Conservation (phyloP, 2,888 invertebrate genomes). For the Stenoptilia bipunctidactyla region DNA sequence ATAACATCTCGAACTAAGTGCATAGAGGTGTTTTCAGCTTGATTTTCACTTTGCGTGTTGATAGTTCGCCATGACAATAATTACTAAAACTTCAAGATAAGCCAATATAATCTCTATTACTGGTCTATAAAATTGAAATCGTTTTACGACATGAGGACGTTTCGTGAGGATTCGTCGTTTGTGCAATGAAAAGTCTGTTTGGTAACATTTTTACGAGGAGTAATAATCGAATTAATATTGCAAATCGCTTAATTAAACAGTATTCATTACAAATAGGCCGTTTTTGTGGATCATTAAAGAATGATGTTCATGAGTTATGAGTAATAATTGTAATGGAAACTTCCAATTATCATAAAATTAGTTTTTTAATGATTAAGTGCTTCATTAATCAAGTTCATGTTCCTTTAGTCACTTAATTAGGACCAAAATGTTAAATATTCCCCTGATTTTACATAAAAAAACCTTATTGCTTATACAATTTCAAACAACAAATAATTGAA, state of each 20-base stretch:
- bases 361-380: no score
- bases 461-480: no score
- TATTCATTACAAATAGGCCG: slow-evolving; percentile 32
- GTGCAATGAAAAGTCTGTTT: slow-evolving; percentile 43
- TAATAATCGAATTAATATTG: slow-evolving; percentile 66
- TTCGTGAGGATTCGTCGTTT: slow-evolving; percentile 48
- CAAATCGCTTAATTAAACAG: slow-evolving; percentile 65
- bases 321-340: neutral
- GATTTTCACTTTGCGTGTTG: no score
- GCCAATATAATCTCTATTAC: slow-evolving; percentile 62
- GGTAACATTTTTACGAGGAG: slow-evolving; percentile 57
- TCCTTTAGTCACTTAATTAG: no score
- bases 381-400: no score
- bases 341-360: neutral
- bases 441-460: no score
- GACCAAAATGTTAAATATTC: no score
- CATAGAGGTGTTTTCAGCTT: no score
- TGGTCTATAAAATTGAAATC: slow-evolving; percentile 56
- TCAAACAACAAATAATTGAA: no score
- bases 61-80: slow-evolving; percentile 45
- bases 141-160: slow-evolving; percentile 41
- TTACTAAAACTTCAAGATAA: slow-evolving; percentile 49
- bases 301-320: neutral
- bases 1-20: no score
- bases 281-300: slow-evolving; percentile 20